Evolutionary conservation across 2,888 invertebrate genomes (phyloP).

Genomic region (Abrostola tripartita): DNA sequence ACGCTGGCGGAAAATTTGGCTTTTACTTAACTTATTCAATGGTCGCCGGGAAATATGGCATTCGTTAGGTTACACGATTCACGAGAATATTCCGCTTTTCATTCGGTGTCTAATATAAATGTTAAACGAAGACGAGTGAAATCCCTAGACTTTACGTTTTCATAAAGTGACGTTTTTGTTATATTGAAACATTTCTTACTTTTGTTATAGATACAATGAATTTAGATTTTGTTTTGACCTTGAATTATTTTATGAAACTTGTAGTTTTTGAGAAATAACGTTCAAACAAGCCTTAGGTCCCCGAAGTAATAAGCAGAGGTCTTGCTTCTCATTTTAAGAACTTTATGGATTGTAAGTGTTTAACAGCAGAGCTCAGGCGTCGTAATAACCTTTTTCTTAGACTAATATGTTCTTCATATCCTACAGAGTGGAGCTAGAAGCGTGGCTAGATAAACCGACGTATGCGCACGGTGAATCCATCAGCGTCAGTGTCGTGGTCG

Average conservation of each 20-base stretch:
- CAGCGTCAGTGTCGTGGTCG: slow-evolving; percentile 91
- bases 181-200: not conserved
- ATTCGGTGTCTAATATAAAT: slow-evolving; percentile 26
- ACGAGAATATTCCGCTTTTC: slow-evolving; percentile 23
- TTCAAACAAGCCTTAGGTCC: too few relatives aligned
- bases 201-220: not conserved
- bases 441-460: slow-evolving; percentile 93
- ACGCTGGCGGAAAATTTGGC: slow-evolving; percentile 16
- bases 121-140: slow-evolving; percentile 14
- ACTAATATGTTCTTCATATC: not conserved
- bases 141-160: not conserved
- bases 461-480: slow-evolving; percentile 95
- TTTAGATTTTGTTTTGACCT: not conserved
- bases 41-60: slow-evolving; percentile 38
- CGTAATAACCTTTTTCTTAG: not conserved
- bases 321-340: too few relatives aligned
- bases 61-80: slow-evolving; percentile 32
- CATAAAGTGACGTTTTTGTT: not conserved
- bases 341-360: too few relatives aligned
- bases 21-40: slow-evolving; percentile 37
- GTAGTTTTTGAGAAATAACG: not conserved
- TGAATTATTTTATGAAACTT: not conserved
- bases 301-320: too few relatives aligned
- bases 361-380: too few relatives aligned
- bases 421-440: slow-evolving; percentile 92